Conservation (phyloP, 2,113 vertebrate genomes). For the Zapus hudsonius region DNA sequence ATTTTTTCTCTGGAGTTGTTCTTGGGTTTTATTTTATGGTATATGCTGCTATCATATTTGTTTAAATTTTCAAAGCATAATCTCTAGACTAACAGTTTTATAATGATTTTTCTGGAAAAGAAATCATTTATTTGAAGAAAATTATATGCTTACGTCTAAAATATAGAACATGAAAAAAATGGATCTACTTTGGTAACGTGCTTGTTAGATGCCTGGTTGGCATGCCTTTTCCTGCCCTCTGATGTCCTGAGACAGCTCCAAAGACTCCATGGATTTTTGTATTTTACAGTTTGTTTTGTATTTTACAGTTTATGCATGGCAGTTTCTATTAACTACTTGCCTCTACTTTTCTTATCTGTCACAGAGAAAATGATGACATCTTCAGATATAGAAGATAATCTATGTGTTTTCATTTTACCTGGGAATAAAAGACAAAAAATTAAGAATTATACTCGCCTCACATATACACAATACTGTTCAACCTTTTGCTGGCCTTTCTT, state of each 20-base stretch:
- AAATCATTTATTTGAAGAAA: conserved; percentile 55
- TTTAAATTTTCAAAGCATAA: conserved; percentile 60
- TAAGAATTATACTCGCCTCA: not conserved
- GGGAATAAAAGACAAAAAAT: not conserved
- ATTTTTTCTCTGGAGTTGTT: conserved; percentile 43
- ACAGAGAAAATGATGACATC: not conserved
- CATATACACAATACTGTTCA: not conserved
- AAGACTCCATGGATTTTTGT: not conserved
- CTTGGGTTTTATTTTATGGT: conserved; percentile 53
- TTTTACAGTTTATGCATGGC: not conserved
- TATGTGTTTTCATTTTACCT: not conserved
- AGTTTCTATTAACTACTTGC: not conserved
- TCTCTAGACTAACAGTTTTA: conserved; percentile 35
- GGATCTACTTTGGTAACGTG: not conserved
- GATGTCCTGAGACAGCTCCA: not conserved
- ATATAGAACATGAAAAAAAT: not conserved
- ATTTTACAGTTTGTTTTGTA: too few species aligned
- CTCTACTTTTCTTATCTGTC: not conserved
- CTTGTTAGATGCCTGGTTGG: not conserved
- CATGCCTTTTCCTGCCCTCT: rapidly evolving
- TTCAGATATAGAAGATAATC: not conserved
- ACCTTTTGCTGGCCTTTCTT: not conserved
- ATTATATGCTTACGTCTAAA: conserved; percentile 5
- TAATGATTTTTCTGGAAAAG: conserved; percentile 56
- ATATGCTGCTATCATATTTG: conserved; percentile 41